phyloP scores from a whole-genome alignment of 2,113 vertebrate species.

The Urocolius indicus region DNA sequence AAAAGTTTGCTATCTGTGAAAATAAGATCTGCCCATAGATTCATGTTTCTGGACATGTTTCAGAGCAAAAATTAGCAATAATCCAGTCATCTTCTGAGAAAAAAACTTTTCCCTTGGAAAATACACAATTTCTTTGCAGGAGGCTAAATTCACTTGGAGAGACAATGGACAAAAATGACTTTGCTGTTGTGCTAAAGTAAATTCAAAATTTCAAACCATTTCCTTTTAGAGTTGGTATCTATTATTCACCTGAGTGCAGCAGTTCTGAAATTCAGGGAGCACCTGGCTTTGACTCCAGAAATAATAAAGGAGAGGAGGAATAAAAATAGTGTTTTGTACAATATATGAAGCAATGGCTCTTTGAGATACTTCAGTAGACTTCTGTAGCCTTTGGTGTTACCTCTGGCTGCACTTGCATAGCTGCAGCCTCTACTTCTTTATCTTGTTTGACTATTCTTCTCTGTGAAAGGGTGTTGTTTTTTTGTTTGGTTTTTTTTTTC shows the following conservation, averaged over 20 bases:
- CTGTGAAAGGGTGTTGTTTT: neutral
- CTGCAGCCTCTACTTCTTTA: neutral
- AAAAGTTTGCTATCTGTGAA: neutral
- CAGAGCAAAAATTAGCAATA: neutral
- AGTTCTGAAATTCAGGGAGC: slow-evolving; percentile 2
- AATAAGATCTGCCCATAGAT: neutral
- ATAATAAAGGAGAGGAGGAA: neutral
- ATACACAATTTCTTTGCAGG: neutral
- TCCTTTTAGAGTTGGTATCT: neutral
- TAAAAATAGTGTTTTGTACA: neutral
- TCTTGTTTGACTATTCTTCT: neutral
- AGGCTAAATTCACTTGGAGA: neutral
- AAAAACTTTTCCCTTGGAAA: neutral
- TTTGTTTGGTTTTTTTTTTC: fast-evolving
- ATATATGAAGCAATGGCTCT: neutral
- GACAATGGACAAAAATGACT: neutral
- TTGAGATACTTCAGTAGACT: slow-evolving; percentile 6
- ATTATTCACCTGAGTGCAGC: neutral
- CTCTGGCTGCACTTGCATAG: neutral
- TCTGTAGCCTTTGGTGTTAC: neutral
- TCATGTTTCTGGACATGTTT: neutral
- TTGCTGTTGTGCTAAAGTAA: neutral
- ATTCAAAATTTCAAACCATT: neutral
- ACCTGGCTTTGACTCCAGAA: neutral
- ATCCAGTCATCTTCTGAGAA: neutral